Base-by-base conservation (phyloP, 2,797 vertebrate species). In the Loris lydekkerianus region DNA sequence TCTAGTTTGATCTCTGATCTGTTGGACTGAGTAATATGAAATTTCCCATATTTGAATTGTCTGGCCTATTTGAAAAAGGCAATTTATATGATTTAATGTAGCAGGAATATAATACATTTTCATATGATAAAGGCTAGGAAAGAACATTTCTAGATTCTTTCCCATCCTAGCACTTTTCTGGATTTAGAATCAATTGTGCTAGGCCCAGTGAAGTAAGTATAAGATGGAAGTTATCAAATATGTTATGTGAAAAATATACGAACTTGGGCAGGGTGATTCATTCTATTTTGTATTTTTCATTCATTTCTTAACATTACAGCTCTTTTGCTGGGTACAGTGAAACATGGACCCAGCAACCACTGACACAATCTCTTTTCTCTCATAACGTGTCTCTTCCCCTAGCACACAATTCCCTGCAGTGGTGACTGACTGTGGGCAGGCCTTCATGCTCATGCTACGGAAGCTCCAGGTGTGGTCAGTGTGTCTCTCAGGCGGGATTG, bases 271-370 rank as follows among this genome's bases (percentile, higher is more conserved):
- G 13, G 20, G 10, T 73, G 56, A 84, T 86, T 73, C 67, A 76
- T 34, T 78, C 61, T 86, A 46, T 86, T 85, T 77, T 53, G 2
- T 88, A 73, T 37, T 91, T 96, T 95, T 95, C 76, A 6, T 89
- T 73, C 27, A 82, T 49, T 46, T 29, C 65, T 88, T 89, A 18
- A 77, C 78, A 78, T 61, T 76, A 93, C 25, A 21, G 11, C 11
- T 72, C 4, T 40, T 56, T 77, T 78, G 46, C 86, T 61, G 10
- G 69, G 18, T 65, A 58, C 27, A 83, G 0, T 7, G 60, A 60
- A 67, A 67, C 14, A 58, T 53, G 49, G 14, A 15, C 23, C 13
- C 10, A n/a, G 15, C 77, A 80, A 77, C 85, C 78, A 34, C 2
- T 72, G 46, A 43, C 27, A 46, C 6, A 23, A 10, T 67, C 23